Base-by-base conservation (phyloP, 2,113 vertebrate species). In the Sylvilagus bachmani region DNA sequence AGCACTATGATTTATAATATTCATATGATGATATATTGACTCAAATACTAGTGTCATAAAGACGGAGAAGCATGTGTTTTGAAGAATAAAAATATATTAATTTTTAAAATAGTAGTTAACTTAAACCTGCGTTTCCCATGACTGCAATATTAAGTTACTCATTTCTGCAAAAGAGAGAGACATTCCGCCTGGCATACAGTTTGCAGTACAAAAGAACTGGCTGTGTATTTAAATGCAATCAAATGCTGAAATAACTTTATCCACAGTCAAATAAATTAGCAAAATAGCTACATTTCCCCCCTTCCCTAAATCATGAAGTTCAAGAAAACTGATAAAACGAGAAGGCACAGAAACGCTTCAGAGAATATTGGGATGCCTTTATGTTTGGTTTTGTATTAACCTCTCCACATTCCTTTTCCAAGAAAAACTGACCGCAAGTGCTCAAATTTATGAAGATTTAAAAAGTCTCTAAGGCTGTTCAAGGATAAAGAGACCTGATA, bases 1-100 rank as follows among this genome's bases (percentile, higher is more conserved):
- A 98, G 74, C 88, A 90, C 89, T 94, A 36, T 89, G 96, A 95
- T 97, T 98, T 98, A 97, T 96, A 95, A 94, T 81, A 73, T 86
- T 97, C 66, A 21, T 94, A 97, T 95, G 93, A 94, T 73, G 95
- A 97, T 96, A 97, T 33, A 90, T 79, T 33, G 16, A 94, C 86
- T 96, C 69, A 98, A 96, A 97, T 67, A 38, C 77, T 89, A 61
- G 77, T 93, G 85, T 97, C 94, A 88, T 97, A 95, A 97, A 97
- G 88, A 95, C 19, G 27, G 67, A 90, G 75, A 89, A 93, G 90
- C 49, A 80, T 97, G 82, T 84, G 88, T 97, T 97, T 94, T 94
- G 66, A 90, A 91, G 92, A 90, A 93, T 83, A 97, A 96, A 96
- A 96, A 96, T 97, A 93, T 51, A 95, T 90, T 94, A 51, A 87